Percentiles rank a stretch among this genome's conserved stretches.
Evolutionary conservation across 1,140 invertebrate species (phyloP).

Genomic region (Agraylea sexmaculata): DNA sequence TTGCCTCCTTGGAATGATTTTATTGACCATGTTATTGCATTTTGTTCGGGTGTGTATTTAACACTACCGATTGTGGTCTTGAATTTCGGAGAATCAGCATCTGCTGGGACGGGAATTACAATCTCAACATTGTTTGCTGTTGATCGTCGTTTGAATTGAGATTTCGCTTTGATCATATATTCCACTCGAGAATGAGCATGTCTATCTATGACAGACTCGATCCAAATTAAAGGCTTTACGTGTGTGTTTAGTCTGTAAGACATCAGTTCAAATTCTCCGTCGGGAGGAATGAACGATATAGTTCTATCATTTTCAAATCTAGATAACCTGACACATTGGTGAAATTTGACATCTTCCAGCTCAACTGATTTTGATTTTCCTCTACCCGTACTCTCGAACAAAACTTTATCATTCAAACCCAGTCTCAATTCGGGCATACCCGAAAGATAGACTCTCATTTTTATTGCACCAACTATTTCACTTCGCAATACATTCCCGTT

Average conservation of each 20-base stretch:
- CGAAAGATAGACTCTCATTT: constrained; percentile 97
- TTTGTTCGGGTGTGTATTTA: constrained; percentile 95
- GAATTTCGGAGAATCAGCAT: constrained; percentile 98
- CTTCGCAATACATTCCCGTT: constrained; percentile 96
- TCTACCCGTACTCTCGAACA: constrained; percentile 95
- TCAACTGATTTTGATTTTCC: constrained; percentile 99
- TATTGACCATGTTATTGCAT: constrained; percentile 98
- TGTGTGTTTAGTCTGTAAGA: constrained; percentile 96
- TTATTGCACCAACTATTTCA: constrained; percentile 98
- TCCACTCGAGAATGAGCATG: constrained; percentile 96
- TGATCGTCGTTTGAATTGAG: constrained; percentile 95
- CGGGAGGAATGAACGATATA: constrained; percentile 97
- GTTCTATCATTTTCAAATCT: constrained; percentile 98
- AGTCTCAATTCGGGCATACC: constrained; percentile 99
- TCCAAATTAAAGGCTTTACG: constrained; percentile 98
- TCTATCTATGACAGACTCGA: constrained; percentile 98
- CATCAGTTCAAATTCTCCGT: constrained; percentile 99
- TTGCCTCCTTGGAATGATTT: constrained; percentile 99
- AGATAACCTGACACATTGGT: constrained; percentile 96
- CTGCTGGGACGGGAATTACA: constrained; percentile 94
- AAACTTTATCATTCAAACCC: constrained; percentile 96
- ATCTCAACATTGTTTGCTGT: constrained; percentile 99
- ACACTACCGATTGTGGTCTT: constrained; percentile 97
- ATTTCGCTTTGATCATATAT: constrained; percentile 99
- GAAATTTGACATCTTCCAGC: constrained; percentile 98